phyloP scores from a whole-genome alignment of 2,888 invertebrate species.

The Smittia aterrima region DNA sequence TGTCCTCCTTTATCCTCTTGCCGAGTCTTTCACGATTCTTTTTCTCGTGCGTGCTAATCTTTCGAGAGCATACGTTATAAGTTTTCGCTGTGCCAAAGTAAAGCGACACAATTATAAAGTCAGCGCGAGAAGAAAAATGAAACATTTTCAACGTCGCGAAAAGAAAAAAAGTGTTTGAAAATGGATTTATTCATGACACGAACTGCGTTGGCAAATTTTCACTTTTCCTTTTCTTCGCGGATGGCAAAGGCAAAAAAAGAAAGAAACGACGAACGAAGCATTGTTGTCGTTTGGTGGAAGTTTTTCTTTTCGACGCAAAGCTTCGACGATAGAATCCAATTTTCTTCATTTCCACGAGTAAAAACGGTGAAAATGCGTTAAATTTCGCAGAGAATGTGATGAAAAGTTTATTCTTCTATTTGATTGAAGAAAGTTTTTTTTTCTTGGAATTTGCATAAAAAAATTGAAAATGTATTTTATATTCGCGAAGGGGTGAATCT shows the following conservation, averaged over 20 bases:
- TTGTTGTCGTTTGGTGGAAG: slow-evolving; percentile 29
- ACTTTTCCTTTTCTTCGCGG: slow-evolving; percentile 19
- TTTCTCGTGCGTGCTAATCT: neutral
- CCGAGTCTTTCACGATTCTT: neutral
- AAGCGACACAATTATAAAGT: slow-evolving; percentile 31
- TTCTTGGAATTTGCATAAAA: neutral
- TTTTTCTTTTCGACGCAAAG: slow-evolving; percentile 15
- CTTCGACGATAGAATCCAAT: slow-evolving; percentile 29
- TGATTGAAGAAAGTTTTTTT: slow-evolving; percentile 12
- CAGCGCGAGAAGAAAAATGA: slow-evolving; percentile 33
- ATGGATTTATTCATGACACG: slow-evolving; percentile 39
- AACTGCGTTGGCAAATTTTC: slow-evolving; percentile 40
- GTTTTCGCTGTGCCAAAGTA: neutral
- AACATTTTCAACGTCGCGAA: slow-evolving; percentile 22
- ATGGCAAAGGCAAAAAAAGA: neutral
- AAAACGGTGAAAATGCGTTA: slow-evolving; percentile 15
- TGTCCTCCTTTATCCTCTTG: neutral
- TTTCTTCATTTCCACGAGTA: neutral
- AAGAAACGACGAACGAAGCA: slow-evolving; percentile 32
- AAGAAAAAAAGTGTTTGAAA: slow-evolving; percentile 10
- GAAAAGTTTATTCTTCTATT: neutral
- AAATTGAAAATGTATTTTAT: slow-evolving; percentile 10
- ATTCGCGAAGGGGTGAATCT: slow-evolving; percentile 6
- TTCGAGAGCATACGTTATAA: neutral
- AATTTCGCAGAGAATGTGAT: slow-evolving; percentile 5